Evolutionary conservation across 2,797 vertebrate species (phyloP).

Genomic region (Tragopan temminckii): DNA sequence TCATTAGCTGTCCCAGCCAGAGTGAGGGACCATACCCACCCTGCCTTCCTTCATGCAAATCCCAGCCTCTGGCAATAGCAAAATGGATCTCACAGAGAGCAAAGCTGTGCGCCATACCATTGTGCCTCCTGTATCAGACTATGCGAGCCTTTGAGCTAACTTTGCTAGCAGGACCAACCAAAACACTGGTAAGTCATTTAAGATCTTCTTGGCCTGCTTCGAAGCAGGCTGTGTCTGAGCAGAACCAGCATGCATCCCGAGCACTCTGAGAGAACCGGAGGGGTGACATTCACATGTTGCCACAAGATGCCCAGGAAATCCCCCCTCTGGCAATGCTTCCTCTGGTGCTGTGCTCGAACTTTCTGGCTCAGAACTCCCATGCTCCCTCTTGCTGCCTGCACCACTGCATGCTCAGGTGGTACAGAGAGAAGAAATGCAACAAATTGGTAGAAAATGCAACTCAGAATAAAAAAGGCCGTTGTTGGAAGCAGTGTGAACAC

Average conservation of each 20-base stretch:
- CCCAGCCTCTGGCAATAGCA: accelerated
- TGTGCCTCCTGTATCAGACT: background rate
- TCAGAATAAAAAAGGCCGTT: background rate
- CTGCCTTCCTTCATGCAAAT: background rate
- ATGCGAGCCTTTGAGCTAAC: background rate
- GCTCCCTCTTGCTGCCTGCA: background rate
- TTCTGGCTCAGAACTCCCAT: background rate
- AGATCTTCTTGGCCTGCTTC: background rate
- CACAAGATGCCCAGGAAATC: background rate
- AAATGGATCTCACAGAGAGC: background rate
- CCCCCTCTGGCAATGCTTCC: background rate
- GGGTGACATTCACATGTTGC: background rate
- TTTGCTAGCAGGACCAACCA: background rate
- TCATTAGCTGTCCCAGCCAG: background rate
- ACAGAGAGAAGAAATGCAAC: background rate
- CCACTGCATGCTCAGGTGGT: background rate
- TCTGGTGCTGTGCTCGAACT: background rate
- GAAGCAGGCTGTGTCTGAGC: background rate
- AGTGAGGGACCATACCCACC: background rate
- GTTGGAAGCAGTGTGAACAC: background rate
- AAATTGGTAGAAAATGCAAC: background rate
- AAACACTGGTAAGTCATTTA: background rate
- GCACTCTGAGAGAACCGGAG: background rate
- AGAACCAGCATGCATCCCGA: background rate
- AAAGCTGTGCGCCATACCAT: background rate